Base-by-base conservation (phyloP, 2,797 vertebrate species). In the Buphagus erythrorhynchus region DNA sequence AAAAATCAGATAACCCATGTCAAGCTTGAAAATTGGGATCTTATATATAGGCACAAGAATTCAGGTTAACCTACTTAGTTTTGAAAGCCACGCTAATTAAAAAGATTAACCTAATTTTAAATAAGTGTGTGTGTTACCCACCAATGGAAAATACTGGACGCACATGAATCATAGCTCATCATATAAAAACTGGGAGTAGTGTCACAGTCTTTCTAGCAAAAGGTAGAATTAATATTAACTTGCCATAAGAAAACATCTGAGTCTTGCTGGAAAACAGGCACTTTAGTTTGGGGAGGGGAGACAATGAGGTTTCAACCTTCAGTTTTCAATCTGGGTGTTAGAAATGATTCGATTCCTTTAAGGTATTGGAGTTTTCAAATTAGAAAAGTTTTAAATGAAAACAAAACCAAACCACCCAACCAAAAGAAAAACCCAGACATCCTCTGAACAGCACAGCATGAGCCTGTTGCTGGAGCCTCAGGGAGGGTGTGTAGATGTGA, bases 71-170 rank as follows among this genome's bases (percentile, higher is more conserved):
- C 66, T 75, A 57, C 36, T 90, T 84, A 80, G 48, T 83, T 91
- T 83, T 74, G 54, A 78, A 92, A 94, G 73, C 69, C 79, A 95
- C 4, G 82, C 90, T 78, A 71, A 88, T 96, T 90, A 93, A 84
- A 91, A 88, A 78, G 88, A 91, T 95, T 95, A 95, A 90, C 93
- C 95, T 94, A 65, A 62, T 95, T 91, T 94, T 74, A 72, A 45
- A 24, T 69, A 57, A 57, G 72, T 26, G 26, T 71, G 6, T 31
- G 0, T 83, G 33, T 72, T 88, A 86, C n/a, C 82, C 58, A 75
- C 31, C 57, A 14, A 5, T 77, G 35, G 59, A 54, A 88, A 94
- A 77, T 62, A 17, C 4, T 54, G 62, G 85, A 91, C 0, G 5
- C 10, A 0, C 10, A 3, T 95, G 94, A 95, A 61, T 95, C 96